phyloP scores from a whole-genome alignment of 2,888 invertebrate species.

The Orgyia antiqua region DNA sequence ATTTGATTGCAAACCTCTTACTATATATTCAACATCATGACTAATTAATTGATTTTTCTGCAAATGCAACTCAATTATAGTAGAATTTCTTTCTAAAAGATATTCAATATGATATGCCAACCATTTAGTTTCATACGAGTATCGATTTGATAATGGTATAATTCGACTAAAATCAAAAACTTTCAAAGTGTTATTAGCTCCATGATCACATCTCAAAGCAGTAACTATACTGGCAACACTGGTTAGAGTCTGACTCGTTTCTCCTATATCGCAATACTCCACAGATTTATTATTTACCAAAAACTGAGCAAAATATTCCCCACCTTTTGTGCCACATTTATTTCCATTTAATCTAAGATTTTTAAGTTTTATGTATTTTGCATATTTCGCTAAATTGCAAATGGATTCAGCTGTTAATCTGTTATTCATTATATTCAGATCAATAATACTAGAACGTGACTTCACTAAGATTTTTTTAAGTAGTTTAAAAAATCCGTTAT shows the following conservation, averaged over 20 bases:
- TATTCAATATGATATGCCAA: slow-evolving; percentile 70
- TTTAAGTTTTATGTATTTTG: slow-evolving; percentile 57
- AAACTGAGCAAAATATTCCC: slow-evolving; percentile 68
- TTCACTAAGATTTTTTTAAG: slow-evolving; percentile 59
- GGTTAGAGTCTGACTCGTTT: slow-evolving; percentile 75
- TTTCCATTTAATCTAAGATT: slow-evolving; percentile 79
- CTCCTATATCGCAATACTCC: slow-evolving; percentile 74
- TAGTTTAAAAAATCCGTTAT: slow-evolving; percentile 62
- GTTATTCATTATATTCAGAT: slow-evolving; percentile 79
- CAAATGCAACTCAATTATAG: slow-evolving; percentile 74
- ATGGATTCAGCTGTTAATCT: slow-evolving; percentile 65
- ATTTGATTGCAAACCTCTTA: slow-evolving; percentile 70
- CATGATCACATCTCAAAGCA: slow-evolving; percentile 58
- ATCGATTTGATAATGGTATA: slow-evolving; percentile 52
- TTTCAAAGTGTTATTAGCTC: slow-evolving; percentile 45
- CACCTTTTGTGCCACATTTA: slow-evolving; percentile 73
- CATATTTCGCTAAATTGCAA: slow-evolving; percentile 45
- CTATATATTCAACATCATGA: slow-evolving; percentile 78
- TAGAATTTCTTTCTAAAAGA: slow-evolving; percentile 51
- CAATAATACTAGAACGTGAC: slow-evolving; percentile 61
- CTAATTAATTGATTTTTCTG: slow-evolving; percentile 79
- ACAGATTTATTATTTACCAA: slow-evolving; percentile 63
- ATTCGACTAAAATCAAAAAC: slow-evolving; percentile 61
- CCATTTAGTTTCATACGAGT: slow-evolving; percentile 64
- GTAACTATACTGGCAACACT: slow-evolving; percentile 75